Percentiles rank a stretch among this genome's conserved stretches.
Conservation (phyloP, 2,797 vertebrate species). For the Lacerta viridis region DNA sequence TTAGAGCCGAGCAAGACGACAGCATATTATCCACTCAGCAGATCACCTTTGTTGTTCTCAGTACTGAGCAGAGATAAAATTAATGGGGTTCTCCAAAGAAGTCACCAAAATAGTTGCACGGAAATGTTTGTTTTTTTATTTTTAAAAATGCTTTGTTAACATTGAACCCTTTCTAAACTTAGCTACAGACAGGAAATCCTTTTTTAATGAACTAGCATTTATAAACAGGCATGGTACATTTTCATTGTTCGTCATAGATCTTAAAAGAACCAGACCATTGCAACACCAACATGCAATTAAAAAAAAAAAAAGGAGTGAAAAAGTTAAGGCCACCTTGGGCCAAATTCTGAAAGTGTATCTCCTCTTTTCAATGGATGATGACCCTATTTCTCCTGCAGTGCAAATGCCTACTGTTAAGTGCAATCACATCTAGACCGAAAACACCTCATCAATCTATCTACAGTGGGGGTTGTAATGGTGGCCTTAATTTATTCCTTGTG, state of each 20-base stretch:
- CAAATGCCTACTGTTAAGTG: slow-evolving; percentile 24
- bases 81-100: not conserved
- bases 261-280: not conserved
- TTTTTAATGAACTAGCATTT: not conserved
- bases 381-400: slow-evolving; percentile 4
- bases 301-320: not conserved
- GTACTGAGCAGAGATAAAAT: not conserved
- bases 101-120: not conserved
- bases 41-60: not conserved
- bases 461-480: not conserved
- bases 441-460: not conserved
- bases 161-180: not conserved
- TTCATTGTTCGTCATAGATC: not conserved
- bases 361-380: slow-evolving; percentile 16
- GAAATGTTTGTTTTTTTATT: not conserved
- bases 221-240: not conserved
- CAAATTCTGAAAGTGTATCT: slow-evolving; percentile 16
- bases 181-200: not conserved
- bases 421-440: slow-evolving; percentile 26
- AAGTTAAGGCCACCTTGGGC: not conserved
- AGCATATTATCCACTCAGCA: not conserved
- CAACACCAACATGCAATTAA: too few species aligned
- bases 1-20: not conserved
- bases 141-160: not conserved
- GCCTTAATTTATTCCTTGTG: slow-evolving; percentile 60